A percentile compares a stretch with the other conserved stretches of the same genome.
These are phyloP conservation scores for Chloroclystis v-ata DNA, from an alignment of 2,888 invertebrate species.

Conservation along the genomic window DNA sequence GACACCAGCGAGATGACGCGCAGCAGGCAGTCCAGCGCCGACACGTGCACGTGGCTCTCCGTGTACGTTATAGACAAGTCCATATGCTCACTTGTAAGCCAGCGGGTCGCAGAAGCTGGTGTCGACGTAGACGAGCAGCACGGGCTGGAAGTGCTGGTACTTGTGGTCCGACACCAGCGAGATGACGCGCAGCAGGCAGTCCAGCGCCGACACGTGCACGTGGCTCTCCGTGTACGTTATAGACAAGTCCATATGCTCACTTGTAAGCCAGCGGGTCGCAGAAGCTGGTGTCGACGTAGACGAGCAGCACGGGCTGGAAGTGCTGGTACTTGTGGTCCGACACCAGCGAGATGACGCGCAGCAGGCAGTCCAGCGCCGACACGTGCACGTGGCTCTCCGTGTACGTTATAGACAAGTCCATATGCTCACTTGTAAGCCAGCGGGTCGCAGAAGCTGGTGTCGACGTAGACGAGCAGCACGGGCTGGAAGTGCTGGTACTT, in stretches of 20 bases:
- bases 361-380: slow-evolving; percentile 92
- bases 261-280: not conserved
- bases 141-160: slow-evolving; percentile 96
- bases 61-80: too few species aligned
- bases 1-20: slow-evolving; percentile 94
- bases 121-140: slow-evolving; percentile 91
- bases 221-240: too few species aligned
- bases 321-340: slow-evolving; percentile 95
- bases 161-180: slow-evolving; percentile 94
- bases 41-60: too few species aligned
- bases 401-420: too few species aligned
- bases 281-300: slow-evolving; percentile 93
- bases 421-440: not conserved
- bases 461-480: slow-evolving; percentile 91
- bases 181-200: slow-evolving; percentile 93
- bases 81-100: too few species aligned
- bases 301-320: slow-evolving; percentile 91
- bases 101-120: slow-evolving; percentile 79
- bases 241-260: too few species aligned
- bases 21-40: slow-evolving; percentile 94
- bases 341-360: slow-evolving; percentile 93
- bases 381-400: too few species aligned
- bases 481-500: slow-evolving; percentile 97
- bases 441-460: slow-evolving; percentile 81
- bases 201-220: slow-evolving; percentile 93